Evolutionary conservation across 2,113 vertebrate species (phyloP), one percentile per base, ranked within the genome.

Genomic region (Melanotaenia duboulayi): DNA sequence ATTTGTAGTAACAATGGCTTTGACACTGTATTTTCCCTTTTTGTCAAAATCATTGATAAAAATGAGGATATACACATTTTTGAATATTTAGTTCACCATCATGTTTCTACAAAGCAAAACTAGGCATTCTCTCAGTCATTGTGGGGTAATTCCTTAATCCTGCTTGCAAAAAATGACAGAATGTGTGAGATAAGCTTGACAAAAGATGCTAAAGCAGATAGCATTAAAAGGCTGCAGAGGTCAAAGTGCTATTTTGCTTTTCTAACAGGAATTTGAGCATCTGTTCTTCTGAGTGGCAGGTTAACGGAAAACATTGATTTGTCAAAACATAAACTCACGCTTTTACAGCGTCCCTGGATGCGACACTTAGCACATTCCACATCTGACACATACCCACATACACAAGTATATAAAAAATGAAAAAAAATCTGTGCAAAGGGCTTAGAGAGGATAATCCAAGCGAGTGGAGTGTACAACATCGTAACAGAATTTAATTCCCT

Each of bases 391-490:
- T 46, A 55, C 9, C 14, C n/a, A 35, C 32, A 73, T 37, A 72
- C 19, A 20, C 59, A 76, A 73, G 77, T 62, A 80, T 64, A 83
- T 78, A 80, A 80, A 88, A 88, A 88, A 86, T 85, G 87, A 91
- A 85, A 91, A 91, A 89, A 92, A 92, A 92, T 82, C 82, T 82
- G 76, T 60, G 83, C 87, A 92, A 92, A 90, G 81, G 87, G 90
- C 89, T 93, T 93, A 92, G 62, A 92, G 62, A 54, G 86, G 89
- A 94, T 93, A 90, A 94, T 93, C 92, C 91, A 83, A 73, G 75
- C 19, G 62, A 88, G 83, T 85, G 72, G 65, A 91, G 81, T 84
- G 82, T 81, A 89, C 82, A 74, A 91, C 90, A 90, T 87, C 76
- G 51, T 89, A 87, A 89, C 77, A 90, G 81, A 89, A 86, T 91